These are phyloP conservation scores for Cryptotis parvus DNA, from an alignment of 2,113 vertebrate species.

Conservation along the genomic window DNA sequence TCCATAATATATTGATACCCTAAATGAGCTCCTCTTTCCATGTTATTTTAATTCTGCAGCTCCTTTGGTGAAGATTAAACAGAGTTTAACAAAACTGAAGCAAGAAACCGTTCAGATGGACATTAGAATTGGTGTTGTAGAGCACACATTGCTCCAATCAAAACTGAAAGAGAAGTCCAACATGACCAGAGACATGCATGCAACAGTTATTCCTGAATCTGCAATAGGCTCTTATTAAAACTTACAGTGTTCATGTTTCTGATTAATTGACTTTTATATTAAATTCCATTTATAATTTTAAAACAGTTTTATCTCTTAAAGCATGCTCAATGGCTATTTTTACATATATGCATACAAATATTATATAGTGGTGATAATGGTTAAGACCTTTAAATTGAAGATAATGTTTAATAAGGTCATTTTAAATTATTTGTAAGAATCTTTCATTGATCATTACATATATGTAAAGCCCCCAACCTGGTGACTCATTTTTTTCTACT, in stretches of 20 bases:
- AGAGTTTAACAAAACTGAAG: slow-evolving; percentile 95
- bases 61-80: slow-evolving; percentile 97
- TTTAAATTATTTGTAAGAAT: slow-evolving; percentile 58
- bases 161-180: slow-evolving; percentile 96
- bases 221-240: slow-evolving; percentile 78
- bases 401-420: slow-evolving; percentile 75
- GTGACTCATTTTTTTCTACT: not conserved
- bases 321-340: slow-evolving; percentile 53
- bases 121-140: slow-evolving; percentile 94
- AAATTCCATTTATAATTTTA: slow-evolving; percentile 58
- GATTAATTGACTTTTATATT: slow-evolving; percentile 60
- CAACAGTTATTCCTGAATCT: slow-evolving; percentile 90
- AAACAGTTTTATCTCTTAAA: slow-evolving; percentile 54
- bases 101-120: slow-evolving; percentile 97
- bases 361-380: slow-evolving; percentile 66
- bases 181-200: slow-evolving; percentile 97
- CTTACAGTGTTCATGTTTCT: not conserved
- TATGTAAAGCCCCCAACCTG: not conserved
- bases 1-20: slow-evolving; percentile 65
- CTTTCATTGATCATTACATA: slow-evolving; percentile 3
- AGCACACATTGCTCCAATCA: slow-evolving; percentile 96
- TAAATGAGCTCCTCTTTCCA: slow-evolving; percentile 68
- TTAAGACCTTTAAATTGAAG: slow-evolving; percentile 57
- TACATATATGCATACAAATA: slow-evolving; percentile 13
- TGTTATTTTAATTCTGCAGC: slow-evolving; percentile 86